Base-by-base conservation (phyloP, 2,888 invertebrate species). In the Euzetes globulus region DNA sequence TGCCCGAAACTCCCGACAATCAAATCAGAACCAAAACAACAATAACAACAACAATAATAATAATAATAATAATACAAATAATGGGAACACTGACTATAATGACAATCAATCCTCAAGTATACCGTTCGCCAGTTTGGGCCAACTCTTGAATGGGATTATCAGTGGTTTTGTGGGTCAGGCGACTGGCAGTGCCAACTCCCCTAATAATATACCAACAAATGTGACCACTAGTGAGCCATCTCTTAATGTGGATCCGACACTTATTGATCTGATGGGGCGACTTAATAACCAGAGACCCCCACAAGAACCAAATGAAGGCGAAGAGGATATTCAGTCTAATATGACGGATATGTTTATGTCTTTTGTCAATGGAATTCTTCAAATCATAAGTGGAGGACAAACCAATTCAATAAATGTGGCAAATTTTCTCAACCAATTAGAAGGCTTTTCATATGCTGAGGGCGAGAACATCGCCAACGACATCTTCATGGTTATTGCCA, bases 381-480 rank as follows among this genome's bases (percentile, higher is more conserved):
- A 58, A 22, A 58, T 72, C 5, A 45, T 75, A 15, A 58, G 27
- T 15, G 71, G 71, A 5, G 72, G 58, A 17, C 52, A 72, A 29
- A 52, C 63, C 37, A 63, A 71, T 65, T 25, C 65, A n/a, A 72
- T 82, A 27, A 84, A 84, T 17, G 79, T 85, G 37, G 83, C 84
- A 17, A 82, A 84, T 75, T 80, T 84, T 41, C 78, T 85, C 19
- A 82, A 82, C 71, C 81, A 81, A 58, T 79, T 83, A 58, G 81
- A 82, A 45, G 83, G 83, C 74, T 82, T 83, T 60, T 80, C 81
- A 25, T 82, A 83, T 77, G 80, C 80, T 19, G 82, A 82, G 77
- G 85, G 84, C 15, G 83, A 84, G 79, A 84, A 80, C 77, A 79
- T 82, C 68, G 71, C 81, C 55, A 80, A 80, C 74, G 82, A 82